Evolutionary conservation across 2,797 vertebrate species (phyloP), one percentile per base, ranked within the genome.

Genomic region (Poeciliopsis gracilis): DNA sequence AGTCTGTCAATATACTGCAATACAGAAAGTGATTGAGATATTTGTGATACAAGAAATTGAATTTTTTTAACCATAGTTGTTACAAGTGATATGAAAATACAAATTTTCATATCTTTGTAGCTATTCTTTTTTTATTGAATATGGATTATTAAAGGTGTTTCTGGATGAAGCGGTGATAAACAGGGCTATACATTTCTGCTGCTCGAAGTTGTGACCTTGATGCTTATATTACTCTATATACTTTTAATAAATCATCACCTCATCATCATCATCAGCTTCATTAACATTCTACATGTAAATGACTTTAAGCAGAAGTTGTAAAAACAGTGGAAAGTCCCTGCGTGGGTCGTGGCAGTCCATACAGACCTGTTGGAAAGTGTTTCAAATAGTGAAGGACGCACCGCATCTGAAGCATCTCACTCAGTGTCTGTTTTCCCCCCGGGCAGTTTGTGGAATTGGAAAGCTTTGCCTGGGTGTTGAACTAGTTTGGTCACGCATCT

Each of bases 401-500:
- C 46, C 18, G 30, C 18, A 41, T 57, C n/a, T 0, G 46, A n/a
- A n/a, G 8, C 73, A 46, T 70, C 47, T 75, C n/a, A 4, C 30
- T 9, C 13, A 57, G 38, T 11, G 23, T 77, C 84, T 33, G 82
- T 88, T 90, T 74, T 3, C 75, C 77, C 84, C 83, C 12, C 73
- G 30, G 88, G 91, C 89, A 25, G 20, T 70, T 30, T 77, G 55
- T 77, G 10, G 18, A 80, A 77, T 74, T 36, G 15, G 36, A 84
- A 80, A 0, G 0, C 43, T 38, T 72, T 73, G 45, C 74, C 74
- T 47, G 2, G n/a, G 73, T 85, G 78, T 79, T 75, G 61, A 83
- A 78, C 88, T 86, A 84, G 90, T 87, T 84, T 57, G 82, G 74
- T 92, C 88, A 82, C 73, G 90, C 73, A 72, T 2, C 1, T 38